Conservation (phyloP, 2,797 vertebrate genomes). For the Selene dorsalis region DNA sequence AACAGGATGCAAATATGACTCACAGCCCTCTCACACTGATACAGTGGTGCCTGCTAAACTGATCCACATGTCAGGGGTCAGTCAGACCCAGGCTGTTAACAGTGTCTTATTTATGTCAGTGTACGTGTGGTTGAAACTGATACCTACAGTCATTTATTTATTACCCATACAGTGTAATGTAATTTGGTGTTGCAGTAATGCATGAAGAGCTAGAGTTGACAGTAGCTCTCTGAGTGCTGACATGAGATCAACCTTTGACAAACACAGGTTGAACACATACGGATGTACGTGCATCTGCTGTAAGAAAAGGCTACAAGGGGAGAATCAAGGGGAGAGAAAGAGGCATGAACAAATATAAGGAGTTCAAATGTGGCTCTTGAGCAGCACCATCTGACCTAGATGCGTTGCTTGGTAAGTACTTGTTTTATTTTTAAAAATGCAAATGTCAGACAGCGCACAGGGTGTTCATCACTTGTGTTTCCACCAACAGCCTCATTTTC, state of each 20-base stretch:
- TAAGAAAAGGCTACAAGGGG: neutral
- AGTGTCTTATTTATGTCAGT: neutral
- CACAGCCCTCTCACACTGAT: neutral
- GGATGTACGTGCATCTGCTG: neutral
- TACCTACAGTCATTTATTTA: neutral
- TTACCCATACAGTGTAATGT: neutral
- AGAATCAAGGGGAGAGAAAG: neutral
- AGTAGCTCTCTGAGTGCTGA: neutral
- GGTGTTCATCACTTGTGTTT: conserved; percentile 10
- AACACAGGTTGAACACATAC: neutral
- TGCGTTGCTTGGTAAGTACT: conserved; percentile 20
- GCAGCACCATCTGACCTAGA: neutral
- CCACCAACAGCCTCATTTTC: conserved; percentile 24
- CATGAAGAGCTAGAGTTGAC: neutral
- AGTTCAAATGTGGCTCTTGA: conserved; percentile 1
- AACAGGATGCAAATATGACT: neutral
- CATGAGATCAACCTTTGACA: neutral
- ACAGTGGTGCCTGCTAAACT: too few relatives aligned
- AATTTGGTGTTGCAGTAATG: neutral
- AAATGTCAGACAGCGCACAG: conserved; percentile 18
- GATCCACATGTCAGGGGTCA: too few relatives aligned
- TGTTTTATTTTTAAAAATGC: conserved; percentile 9
- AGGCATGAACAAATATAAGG: neutral
- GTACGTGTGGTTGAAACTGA: neutral
- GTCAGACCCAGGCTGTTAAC: neutral